Base-by-base conservation (phyloP, 2,888 invertebrate genomes). In the Luperina nickerlii region DNA sequence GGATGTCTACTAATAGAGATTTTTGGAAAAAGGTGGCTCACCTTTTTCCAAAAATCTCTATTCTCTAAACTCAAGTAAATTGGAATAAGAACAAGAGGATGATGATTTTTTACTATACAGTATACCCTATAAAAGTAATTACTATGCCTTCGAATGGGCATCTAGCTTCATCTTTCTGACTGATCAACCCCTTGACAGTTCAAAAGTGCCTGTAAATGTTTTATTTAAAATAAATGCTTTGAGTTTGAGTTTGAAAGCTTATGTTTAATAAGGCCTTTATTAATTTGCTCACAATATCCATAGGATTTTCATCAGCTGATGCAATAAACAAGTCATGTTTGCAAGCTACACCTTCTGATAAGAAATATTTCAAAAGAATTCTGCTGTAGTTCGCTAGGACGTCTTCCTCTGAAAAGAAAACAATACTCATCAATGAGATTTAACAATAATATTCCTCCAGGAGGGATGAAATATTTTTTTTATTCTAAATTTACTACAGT, bases 291-390 rank as follows among this genome's bases (percentile, higher is more conserved):
- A 95, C 97, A 91, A 98, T 95, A 82, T 97, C 96, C 20, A 95
- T 93, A 42, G 98, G 98, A 91, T 97, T 97, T 79, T 97, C 97
- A 95, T 98, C 98, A 89, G 98, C 97, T 87, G 98, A 98, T 78
- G 98, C 98, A 82, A 99, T 93, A 83, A 98, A 97, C 48, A 98
- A 92, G 48, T 97, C 96, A 95, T 99, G 99, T 62, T 98, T 97
- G 85, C 97, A 98, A 45, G 98, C 97, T 32, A 98, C 96, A 63
- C 99, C 99, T 96, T 99, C 99, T n/a, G 99, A 98, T 86, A 99
- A 94, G 90, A 98, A 99, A 94, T 99, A 99, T 94, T 98, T 99
- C 38, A 98, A 95, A 89, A 99, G 95, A 72, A 98, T 97, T 93
- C 98, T 98, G 74, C 98, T 98, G 94, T 99, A 98, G 81, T 97